These are phyloP conservation scores for Chondrilla cf. caribensis DNA, from an alignment of 37 sponge, comb jelly and placozoan genomes.

Conservation along the genomic window DNA sequence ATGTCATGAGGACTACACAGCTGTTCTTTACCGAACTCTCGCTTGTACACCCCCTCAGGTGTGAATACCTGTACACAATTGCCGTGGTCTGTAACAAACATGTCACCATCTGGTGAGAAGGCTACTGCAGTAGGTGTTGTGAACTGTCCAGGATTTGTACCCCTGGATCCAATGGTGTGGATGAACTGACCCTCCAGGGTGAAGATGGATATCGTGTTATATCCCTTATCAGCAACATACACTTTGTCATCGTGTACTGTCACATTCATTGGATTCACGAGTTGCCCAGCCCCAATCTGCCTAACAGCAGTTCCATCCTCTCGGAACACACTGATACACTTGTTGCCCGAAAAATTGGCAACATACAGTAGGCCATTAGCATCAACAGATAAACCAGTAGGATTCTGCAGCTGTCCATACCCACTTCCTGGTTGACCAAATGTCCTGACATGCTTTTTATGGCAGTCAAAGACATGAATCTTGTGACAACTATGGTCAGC, in stretches of 20 bases:
- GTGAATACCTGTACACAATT: background rate
- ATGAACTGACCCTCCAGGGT: background rate
- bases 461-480: background rate
- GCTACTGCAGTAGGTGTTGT: background rate
- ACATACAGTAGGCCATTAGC: background rate
- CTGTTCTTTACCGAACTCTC: background rate
- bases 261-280: too few relatives aligned
- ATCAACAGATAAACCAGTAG: background rate
- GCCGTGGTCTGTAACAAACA: background rate
- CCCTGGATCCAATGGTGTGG: background rate
- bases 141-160: background rate
- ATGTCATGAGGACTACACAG: background rate
- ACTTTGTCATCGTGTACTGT: too few relatives aligned
- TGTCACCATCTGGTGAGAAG: background rate
- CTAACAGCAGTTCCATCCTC: too few relatives aligned
- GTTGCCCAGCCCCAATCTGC: too few relatives aligned
- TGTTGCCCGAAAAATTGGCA: too few relatives aligned
- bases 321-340: too few relatives aligned
- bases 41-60: background rate
- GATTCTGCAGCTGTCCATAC: background rate
- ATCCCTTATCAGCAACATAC: background rate
- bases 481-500: background rate
- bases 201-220: background rate
- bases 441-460: background rate
- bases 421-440: background rate